Percentiles rank a stretch among this genome's conserved stretches.
phyloP scores from a whole-genome alignment of 2,113 vertebrate genomes.

The Dicrurus megarhynchus region DNA sequence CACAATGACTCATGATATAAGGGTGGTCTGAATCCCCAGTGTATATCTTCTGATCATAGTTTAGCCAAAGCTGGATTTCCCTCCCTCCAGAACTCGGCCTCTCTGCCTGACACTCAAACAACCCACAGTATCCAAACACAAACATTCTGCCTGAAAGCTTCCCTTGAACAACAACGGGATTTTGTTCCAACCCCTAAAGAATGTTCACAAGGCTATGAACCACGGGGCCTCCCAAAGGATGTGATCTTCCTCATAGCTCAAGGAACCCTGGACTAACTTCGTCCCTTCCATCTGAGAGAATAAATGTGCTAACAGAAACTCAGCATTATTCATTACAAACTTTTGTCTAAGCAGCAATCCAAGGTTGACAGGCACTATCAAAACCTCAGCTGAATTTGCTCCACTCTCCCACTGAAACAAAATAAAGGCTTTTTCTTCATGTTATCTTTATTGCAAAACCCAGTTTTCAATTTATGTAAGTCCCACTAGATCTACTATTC shows the following conservation, averaged over 20 bases:
- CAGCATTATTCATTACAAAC: background rate
- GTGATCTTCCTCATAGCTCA: background rate
- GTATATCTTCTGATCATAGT: background rate
- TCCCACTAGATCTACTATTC: background rate
- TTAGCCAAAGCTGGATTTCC: slow-evolving; percentile 1
- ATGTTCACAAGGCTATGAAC: background rate
- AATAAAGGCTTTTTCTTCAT: background rate
- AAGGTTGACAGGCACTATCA: background rate
- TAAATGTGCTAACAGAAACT: background rate
- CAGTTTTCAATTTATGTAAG: background rate
- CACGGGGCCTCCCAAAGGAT: background rate
- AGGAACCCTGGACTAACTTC: background rate
- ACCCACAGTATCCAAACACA: background rate
- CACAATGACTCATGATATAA: background rate
- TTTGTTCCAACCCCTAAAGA: background rate
- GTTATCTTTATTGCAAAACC: background rate
- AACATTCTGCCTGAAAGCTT: background rate
- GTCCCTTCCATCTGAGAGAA: background rate
- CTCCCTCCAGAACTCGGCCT: background rate
- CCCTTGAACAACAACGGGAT: background rate
- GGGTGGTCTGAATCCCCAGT: slow-evolving; percentile 27
- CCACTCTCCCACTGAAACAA: background rate
- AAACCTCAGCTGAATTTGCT: background rate
- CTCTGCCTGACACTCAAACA: background rate
- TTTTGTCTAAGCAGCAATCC: background rate